Conservation (phyloP, 2,888 invertebrate genomes). For the Seira musarum region DNA sequence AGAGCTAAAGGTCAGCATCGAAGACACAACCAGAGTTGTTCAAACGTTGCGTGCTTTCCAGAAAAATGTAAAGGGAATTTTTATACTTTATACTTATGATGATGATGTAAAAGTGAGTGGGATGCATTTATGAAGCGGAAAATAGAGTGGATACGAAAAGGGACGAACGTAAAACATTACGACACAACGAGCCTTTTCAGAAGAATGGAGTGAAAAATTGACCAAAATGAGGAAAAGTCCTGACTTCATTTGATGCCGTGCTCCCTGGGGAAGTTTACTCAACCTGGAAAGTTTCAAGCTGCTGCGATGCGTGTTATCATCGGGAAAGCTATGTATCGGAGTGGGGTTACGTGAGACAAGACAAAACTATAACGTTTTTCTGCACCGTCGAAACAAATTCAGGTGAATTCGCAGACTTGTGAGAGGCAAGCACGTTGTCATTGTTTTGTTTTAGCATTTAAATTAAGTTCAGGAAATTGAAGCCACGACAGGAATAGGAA, state of each 20-base stretch:
- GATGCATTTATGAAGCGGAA: constrained; percentile 68
- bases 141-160: constrained; percentile 41
- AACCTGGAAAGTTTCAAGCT: neutral
- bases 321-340: neutral
- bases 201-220: constrained; percentile 68
- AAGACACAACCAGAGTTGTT: too few species aligned
- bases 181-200: neutral
- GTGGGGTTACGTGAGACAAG: neutral
- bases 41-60: too few species aligned
- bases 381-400: neutral
- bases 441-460: constrained; percentile 15
- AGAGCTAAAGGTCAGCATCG: too few species aligned
- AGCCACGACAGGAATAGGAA: neutral
- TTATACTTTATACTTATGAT: too few species aligned
- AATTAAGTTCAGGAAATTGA: constrained; percentile 8
- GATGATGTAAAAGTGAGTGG: too few species aligned
- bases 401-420: neutral
- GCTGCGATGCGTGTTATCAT: neutral
- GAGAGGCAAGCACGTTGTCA: too few species aligned
- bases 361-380: neutral
- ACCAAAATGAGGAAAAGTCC: constrained; percentile 59
- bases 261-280: constrained; percentile 61
- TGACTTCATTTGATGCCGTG: constrained; percentile 59
- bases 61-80: too few species aligned
- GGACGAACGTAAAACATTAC: constrained; percentile 36